Evolutionary conservation across 2,113 vertebrate genomes (phyloP).

Genomic region (Pterocles burchelli): DNA sequence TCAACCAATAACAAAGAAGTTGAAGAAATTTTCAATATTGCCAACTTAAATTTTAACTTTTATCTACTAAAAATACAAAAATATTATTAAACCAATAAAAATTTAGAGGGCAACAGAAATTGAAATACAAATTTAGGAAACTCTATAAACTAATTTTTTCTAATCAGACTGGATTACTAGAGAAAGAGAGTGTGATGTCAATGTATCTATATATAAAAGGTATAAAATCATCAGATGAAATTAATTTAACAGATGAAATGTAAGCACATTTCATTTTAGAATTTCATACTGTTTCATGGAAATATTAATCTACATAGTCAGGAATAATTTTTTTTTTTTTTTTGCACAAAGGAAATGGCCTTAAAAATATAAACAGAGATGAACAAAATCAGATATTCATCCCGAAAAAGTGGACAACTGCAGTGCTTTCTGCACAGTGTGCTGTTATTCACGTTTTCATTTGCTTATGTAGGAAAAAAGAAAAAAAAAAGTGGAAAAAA

Average conservation of each 20-base stretch:
- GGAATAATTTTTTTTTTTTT: not conserved
- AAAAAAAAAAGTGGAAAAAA: not conserved
- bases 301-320: not conserved
- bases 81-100: not conserved
- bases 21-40: not conserved
- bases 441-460: not conserved
- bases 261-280: not conserved
- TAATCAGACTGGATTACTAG: not conserved
- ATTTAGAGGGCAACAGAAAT: not conserved
- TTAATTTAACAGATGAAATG: not conserved
- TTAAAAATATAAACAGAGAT: not conserved
- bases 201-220: not conserved
- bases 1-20: not conserved
- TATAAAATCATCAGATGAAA: not conserved
- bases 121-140: not conserved
- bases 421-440: not conserved
- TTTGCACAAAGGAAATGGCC: not conserved
- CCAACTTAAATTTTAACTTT: not conserved
- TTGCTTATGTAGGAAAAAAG: not conserved
- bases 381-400: not conserved
- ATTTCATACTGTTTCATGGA: not conserved
- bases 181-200: not conserved
- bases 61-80: not conserved
- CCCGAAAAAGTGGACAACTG: not conserved
- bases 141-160: not conserved